phyloP scores from a whole-genome alignment of 2,888 invertebrate genomes.

The Calameuta filiformis region DNA sequence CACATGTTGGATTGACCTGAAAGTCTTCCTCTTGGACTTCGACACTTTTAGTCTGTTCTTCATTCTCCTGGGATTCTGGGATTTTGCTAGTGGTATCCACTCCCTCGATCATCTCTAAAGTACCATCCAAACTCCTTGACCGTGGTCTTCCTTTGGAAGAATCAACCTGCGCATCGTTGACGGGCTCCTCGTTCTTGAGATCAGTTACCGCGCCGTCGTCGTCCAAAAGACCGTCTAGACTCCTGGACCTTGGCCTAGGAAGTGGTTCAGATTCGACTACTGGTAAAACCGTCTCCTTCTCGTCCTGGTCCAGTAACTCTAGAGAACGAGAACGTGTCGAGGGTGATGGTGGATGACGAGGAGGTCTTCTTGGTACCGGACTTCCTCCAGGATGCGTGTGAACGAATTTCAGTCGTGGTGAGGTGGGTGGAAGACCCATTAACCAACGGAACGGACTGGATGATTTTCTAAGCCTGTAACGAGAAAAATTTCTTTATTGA shows the following conservation, averaged over 20 bases:
- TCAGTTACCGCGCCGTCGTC: slow-evolving; percentile 61
- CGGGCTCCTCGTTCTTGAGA: slow-evolving; percentile 28
- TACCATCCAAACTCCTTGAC: slow-evolving; percentile 18
- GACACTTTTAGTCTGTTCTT: not conserved
- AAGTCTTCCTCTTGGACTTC: not conserved
- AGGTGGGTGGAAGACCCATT: slow-evolving; percentile 67
- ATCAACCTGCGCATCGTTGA: not conserved
- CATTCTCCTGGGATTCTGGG: slow-evolving; percentile 5
- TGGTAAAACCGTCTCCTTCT: slow-evolving; percentile 36
- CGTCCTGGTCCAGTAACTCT: slow-evolving; percentile 47
- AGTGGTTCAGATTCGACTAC: slow-evolving; percentile 44
- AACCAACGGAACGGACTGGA: slow-evolving; percentile 74
- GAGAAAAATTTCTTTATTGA: slow-evolving; percentile 6
- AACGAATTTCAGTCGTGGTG: slow-evolving; percentile 52
- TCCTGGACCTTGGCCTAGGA: slow-evolving; percentile 71
- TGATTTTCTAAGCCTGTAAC: slow-evolving; percentile 74
- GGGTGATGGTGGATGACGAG: slow-evolving; percentile 62
- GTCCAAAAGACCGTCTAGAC: slow-evolving; percentile 74
- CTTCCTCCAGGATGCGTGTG: slow-evolving; percentile 59
- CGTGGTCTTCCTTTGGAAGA: slow-evolving; percentile 18
- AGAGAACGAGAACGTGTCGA: slow-evolving; percentile 48
- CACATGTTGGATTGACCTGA: slow-evolving; percentile 31
- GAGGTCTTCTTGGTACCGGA: slow-evolving; percentile 62
- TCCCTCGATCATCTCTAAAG: slow-evolving; percentile 4
- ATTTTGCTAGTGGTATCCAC: not conserved